phyloP scores from a whole-genome alignment of 2,797 vertebrate species.

The Dryobates pubescens region DNA sequence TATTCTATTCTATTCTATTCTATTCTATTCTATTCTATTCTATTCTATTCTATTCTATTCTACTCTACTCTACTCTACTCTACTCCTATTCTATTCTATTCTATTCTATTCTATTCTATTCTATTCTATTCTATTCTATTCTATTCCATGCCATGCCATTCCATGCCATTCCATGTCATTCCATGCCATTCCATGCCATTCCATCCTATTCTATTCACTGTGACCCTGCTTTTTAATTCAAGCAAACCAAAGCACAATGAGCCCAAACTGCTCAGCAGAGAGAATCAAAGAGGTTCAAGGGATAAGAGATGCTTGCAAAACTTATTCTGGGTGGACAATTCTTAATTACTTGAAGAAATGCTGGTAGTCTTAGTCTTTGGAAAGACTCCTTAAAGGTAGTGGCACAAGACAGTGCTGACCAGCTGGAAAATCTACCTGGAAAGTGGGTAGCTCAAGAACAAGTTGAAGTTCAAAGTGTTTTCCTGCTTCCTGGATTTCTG shows the following conservation, averaged over 20 bases:
- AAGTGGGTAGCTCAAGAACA: neutral
- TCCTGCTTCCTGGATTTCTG: neutral
- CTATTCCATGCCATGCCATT: too few species aligned
- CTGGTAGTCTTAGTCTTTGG: neutral
- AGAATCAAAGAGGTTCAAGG: neutral
- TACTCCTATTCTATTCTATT: too few species aligned
- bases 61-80: too few species aligned
- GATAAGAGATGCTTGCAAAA: neutral
- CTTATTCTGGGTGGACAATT: neutral
- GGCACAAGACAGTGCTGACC: neutral
- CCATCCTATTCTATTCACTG: too few species aligned
- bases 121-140: too few species aligned
- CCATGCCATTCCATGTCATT: too few species aligned
- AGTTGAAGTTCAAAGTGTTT: neutral
- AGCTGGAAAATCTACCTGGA: neutral
- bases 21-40: too few species aligned
- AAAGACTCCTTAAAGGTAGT: neutral
- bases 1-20: too few species aligned
- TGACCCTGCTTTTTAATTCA: neutral
- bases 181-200: too few species aligned
- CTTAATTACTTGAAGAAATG: neutral
- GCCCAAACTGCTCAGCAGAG: neutral
- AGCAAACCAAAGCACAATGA: neutral
- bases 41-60: too few species aligned
- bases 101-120: too few species aligned